These are phyloP conservation scores for Cremastobaeus sp. DNA, from an alignment of 2,888 invertebrate genomes.

Conservation along the genomic window DNA sequence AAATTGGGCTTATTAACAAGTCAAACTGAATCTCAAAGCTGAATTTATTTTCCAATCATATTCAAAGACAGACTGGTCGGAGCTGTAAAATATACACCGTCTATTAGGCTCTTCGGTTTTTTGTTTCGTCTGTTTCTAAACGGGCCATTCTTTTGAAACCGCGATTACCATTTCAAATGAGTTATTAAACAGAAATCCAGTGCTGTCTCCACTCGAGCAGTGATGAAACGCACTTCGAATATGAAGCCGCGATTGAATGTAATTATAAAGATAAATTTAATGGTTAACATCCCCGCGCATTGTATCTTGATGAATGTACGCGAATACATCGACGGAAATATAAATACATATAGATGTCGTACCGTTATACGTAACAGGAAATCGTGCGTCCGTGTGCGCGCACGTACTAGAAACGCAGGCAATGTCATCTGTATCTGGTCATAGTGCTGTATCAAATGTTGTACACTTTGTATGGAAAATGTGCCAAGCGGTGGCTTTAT, in stretches of 20 bases:
- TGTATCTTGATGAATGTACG: conserved; percentile 16
- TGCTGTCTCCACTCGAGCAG: not conserved
- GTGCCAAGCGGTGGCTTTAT: conserved; percentile 28
- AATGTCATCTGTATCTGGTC: conserved; percentile 48
- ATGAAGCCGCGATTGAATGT: not conserved
- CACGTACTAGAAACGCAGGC: conserved; percentile 33
- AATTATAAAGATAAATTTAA: conserved; percentile 33
- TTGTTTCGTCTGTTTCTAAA: no score
- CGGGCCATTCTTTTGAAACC: no score
- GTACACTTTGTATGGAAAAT: conserved; percentile 23
- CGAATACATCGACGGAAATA: conserved; percentile 17
- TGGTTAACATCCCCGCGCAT: conserved; percentile 13
- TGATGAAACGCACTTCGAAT: not conserved
- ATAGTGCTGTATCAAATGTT: conserved; percentile 39
- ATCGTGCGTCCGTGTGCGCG: conserved; percentile 29
- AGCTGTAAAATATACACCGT: no score
- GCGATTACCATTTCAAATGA: conserved; percentile 1
- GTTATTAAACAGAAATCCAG: no score
- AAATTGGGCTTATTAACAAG: no score
- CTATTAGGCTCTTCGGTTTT: no score
- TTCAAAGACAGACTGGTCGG: no score
- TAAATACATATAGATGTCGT: conserved; percentile 38
- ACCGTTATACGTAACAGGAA: conserved; percentile 54
- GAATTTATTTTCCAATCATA: no score
- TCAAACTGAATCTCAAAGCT: no score